Percentiles rank a stretch among this genome's conserved stretches.
Evolutionary conservation across 2,797 vertebrate genomes (phyloP).

Genomic region (Astyanax mexicanus): DNA sequence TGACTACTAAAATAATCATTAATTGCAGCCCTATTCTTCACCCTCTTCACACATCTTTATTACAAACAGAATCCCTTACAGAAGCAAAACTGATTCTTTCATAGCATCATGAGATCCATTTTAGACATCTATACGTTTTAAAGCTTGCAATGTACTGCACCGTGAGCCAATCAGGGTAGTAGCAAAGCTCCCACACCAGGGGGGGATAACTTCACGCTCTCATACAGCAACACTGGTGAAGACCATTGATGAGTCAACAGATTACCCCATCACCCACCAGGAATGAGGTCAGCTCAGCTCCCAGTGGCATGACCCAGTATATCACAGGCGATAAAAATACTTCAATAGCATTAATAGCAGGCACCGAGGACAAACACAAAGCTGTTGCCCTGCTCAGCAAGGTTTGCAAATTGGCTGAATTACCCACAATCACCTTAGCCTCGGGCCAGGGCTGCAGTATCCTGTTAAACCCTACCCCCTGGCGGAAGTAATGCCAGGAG

Average conservation of each 20-base stretch:
- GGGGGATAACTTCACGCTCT: background rate
- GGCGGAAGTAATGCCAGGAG: background rate
- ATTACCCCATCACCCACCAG: background rate
- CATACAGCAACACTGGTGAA: conserved; percentile 20
- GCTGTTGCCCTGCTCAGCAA: background rate
- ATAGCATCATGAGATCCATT: too few relatives aligned
- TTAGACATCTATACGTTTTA: too few relatives aligned
- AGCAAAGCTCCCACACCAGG: too few relatives aligned
- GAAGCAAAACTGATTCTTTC: too few relatives aligned
- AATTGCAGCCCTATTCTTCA: too few relatives aligned
- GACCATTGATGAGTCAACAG: conserved; percentile 7
- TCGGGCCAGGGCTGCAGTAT: background rate
- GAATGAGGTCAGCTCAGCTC: conserved; percentile 33
- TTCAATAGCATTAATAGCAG: background rate
- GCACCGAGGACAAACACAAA: background rate
- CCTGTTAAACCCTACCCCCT: background rate
- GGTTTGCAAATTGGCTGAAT: background rate
- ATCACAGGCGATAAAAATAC: background rate
- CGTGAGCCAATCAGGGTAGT: too few relatives aligned
- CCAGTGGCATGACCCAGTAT: background rate
- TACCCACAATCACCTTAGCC: background rate
- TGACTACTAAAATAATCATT: too few relatives aligned
- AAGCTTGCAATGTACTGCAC: too few relatives aligned
- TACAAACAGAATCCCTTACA: too few relatives aligned
- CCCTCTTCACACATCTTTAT: too few relatives aligned